These are phyloP conservation scores for Clanis bilineata DNA, from an alignment of 2,888 invertebrate species.

Conservation along the genomic window DNA sequence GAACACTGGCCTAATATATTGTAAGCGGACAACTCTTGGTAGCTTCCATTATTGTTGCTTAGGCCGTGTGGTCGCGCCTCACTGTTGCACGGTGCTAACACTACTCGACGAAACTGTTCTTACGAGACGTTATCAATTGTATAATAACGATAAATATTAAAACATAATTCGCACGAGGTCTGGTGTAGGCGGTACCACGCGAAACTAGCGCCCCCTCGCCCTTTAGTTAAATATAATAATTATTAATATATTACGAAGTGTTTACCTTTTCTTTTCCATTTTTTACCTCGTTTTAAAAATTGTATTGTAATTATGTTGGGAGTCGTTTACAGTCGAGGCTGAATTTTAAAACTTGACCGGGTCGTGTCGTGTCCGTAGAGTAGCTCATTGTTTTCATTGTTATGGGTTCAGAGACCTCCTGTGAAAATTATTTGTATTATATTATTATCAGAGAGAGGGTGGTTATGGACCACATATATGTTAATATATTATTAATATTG, in stretches of 20 bases:
- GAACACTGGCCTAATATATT: constrained; percentile 46
- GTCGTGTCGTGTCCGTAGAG: constrained; percentile 49
- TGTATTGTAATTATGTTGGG: constrained; percentile 54
- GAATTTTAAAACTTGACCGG: constrained; percentile 56
- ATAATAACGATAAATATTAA: neutral
- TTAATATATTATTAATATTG: constrained; percentile 83
- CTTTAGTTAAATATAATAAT: constrained; percentile 56
- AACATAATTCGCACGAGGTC: neutral
- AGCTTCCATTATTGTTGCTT: constrained; percentile 30
- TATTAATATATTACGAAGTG: constrained; percentile 69
- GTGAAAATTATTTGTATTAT: constrained; percentile 81
- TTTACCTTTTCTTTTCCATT: constrained; percentile 61
- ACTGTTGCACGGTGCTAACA: constrained; percentile 14
- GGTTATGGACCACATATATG: constrained; percentile 79
- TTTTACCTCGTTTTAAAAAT: constrained; percentile 69
- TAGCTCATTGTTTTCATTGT: constrained; percentile 75
- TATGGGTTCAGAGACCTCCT: constrained; percentile 74
- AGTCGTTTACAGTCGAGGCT: constrained; percentile 53
- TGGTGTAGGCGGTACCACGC: constrained; percentile 10
- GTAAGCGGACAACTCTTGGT: constrained; percentile 28
- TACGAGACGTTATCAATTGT: neutral
- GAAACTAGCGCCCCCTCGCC: constrained; percentile 46
- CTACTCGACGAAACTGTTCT: neutral
- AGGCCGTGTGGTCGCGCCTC: constrained; percentile 6
- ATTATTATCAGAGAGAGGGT: constrained; percentile 78